Conservation (phyloP, 2,797 vertebrate species). For the Enteromius afrohamiltoni region DNA sequence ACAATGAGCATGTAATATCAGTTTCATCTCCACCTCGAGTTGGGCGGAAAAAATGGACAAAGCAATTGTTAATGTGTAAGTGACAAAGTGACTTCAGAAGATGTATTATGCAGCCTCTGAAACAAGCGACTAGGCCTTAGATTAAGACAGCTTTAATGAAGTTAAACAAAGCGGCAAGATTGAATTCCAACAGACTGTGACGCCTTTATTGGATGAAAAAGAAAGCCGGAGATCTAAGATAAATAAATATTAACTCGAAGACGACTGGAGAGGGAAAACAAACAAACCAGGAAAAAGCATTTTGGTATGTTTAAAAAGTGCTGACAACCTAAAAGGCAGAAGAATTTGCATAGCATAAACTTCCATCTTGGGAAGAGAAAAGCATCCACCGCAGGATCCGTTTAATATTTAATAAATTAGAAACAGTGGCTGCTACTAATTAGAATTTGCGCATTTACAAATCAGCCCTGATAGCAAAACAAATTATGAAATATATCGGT, state of each 20-base stretch:
- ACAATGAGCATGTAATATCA: conserved; percentile 6
- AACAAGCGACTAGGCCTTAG: conserved; percentile 79
- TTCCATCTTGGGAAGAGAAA: conserved; percentile 94
- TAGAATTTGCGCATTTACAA: conserved; percentile 99
- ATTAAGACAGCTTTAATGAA: conserved; percentile 88
- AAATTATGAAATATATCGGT: conserved; percentile 99
- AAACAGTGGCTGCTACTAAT: conserved; percentile 96
- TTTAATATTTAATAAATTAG: conserved; percentile 99
- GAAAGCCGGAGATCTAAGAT: conserved; percentile 79
- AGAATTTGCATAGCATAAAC: conserved; percentile 94
- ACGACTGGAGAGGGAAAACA: conserved; percentile 73
- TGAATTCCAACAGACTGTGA: conserved; percentile 82
- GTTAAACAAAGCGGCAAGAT: conserved; percentile 83
- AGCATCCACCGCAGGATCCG: conserved; percentile 91
- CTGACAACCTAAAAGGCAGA: conserved; percentile 86
- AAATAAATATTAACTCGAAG: conserved; percentile 91
- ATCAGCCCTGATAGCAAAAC: conserved; percentile 99
- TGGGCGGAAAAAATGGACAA: conserved; percentile 3
- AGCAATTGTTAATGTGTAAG: conserved; percentile 53
- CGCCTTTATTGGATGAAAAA: conserved; percentile 80
- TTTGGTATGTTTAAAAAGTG: conserved; percentile 85
- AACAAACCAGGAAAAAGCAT: conserved; percentile 64
- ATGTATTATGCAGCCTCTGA: conserved; percentile 76
- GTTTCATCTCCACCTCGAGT: neutral
- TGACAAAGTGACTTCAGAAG: conserved; percentile 78